Base-by-base conservation (phyloP, 2,888 invertebrate species). In the Allygus modestus region DNA sequence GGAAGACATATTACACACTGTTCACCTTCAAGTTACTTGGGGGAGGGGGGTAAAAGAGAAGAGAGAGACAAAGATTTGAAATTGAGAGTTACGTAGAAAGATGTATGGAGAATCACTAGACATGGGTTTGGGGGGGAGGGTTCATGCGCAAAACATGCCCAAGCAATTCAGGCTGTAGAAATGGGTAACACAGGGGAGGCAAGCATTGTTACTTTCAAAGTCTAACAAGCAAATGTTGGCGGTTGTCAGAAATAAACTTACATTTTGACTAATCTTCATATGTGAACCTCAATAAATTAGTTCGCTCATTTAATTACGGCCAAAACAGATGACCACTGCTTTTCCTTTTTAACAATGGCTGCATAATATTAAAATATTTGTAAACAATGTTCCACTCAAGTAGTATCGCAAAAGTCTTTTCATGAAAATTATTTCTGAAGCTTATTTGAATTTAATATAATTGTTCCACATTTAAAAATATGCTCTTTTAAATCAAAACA, bases 121-220 rank as follows among this genome's bases (percentile, higher is more conserved):
- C 73, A 65, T 5, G 31, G 31, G 65, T 28, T 65, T 15, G 69
- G 37, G 51, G 77, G 58, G n/a, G 33, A 33, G 51, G 51, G 31
- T 17, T 37, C 79, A 79, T 79, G 79, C 79, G 79, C 79, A 23
- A 58, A 20, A 4, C 77, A 77, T 79, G 54, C 79, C 33, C 79
- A 79, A 79, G 79, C 79, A 79, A 20, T 31, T 28, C 46, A 43
- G 37, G 37, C 41, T 23, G n/a, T 20, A 20, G 31, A 31, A 23
- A 12, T 23, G 23, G 58, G 20, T 4, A 54, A 23, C 58, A 58
- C 23, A 17, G 23, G 54, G 54, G 20, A 23, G 31, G 12, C 65
- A 65, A 65, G 28, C 65, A 58, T 58, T 2, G 31, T 65, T 23
- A n/a, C 31, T 31, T 65, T 17, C 65, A 65, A 65, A 9, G 12